A percentile compares a stretch with the other conserved stretches of the same genome.
These are phyloP conservation scores for Zoanthus sansibaricus DNA, from an alignment of 92 coral and sea anemone genomes.

Conservation along the genomic window DNA sequence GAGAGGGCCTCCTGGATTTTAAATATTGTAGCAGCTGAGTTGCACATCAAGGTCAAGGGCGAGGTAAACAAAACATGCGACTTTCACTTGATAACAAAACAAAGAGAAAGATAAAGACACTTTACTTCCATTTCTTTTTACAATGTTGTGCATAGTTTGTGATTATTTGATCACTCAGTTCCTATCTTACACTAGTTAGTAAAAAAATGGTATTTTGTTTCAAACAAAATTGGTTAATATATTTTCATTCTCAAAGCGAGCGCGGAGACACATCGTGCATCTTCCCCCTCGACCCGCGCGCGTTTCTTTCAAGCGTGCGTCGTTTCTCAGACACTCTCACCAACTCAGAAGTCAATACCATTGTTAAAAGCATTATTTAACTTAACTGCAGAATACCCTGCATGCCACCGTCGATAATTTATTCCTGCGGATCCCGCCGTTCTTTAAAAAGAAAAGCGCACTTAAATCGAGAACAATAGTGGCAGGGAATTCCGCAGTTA, in stretches of 20 bases:
- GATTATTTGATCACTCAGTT: neutral
- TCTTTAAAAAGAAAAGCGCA: too few species aligned
- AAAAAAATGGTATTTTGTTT: neutral
- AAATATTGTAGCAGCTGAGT: neutral
- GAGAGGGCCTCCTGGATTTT: neutral
- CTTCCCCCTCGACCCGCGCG: too few species aligned
- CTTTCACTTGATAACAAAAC: neutral
- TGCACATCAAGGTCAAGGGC: neutral
- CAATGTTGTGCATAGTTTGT: neutral
- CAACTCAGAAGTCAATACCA: neutral
- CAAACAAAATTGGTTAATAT: neutral
- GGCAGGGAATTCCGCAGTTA: too few species aligned
- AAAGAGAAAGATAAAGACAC: neutral
- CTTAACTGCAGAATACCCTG: too few species aligned
- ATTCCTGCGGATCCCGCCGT: too few species aligned
- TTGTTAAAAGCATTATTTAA: neutral
- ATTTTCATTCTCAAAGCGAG: neutral
- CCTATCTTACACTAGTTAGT: neutral
- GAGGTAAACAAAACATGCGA: conserved; percentile 1
- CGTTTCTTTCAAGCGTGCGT: neutral
- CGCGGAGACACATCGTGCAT: neutral
- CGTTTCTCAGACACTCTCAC: neutral
- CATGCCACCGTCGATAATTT: too few species aligned
- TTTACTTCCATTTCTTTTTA: neutral
- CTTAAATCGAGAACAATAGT: too few species aligned